Conservation (phyloP, 2,113 vertebrate genomes). For the Festucalex cinctus region DNA sequence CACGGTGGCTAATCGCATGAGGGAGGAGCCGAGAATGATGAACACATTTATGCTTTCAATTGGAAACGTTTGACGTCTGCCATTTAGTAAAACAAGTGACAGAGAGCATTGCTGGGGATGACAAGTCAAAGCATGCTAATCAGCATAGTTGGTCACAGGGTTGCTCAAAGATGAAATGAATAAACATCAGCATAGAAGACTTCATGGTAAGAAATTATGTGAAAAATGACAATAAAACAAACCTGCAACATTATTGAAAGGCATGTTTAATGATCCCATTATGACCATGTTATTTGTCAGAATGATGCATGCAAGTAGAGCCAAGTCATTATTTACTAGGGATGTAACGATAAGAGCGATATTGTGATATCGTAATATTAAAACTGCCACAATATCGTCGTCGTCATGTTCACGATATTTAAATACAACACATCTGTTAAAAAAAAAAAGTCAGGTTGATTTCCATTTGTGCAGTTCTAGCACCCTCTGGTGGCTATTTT, state of each 20-base stretch:
- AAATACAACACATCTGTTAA: no score
- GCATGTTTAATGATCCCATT: not conserved
- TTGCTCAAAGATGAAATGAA: not conserved
- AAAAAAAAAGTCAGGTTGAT: no score
- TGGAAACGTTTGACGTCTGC: conserved; percentile 23
- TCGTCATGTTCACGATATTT: no score
- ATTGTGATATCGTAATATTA: no score
- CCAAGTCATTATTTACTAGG: no score
- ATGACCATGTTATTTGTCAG: not conserved
- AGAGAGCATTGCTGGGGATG: conserved; percentile 11
- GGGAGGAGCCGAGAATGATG: conserved; percentile 35
- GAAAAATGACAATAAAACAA: not conserved
- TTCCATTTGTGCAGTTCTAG: no score
- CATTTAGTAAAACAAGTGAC: conserved; percentile 39
- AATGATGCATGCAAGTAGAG: not conserved
- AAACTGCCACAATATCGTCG: no score
- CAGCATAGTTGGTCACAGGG: not conserved
- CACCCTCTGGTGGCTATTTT: no score
- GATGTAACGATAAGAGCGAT: no score
- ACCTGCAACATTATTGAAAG: not conserved
- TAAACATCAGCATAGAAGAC: not conserved
- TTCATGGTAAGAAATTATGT: not conserved
- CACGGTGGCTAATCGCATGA: conserved; percentile 58
- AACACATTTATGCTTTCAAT: conserved; percentile 43
- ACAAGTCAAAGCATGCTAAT: conserved; percentile 30